phyloP scores from a whole-genome alignment of 2,113 vertebrate genomes.

The Lampris megalopsis region DNA sequence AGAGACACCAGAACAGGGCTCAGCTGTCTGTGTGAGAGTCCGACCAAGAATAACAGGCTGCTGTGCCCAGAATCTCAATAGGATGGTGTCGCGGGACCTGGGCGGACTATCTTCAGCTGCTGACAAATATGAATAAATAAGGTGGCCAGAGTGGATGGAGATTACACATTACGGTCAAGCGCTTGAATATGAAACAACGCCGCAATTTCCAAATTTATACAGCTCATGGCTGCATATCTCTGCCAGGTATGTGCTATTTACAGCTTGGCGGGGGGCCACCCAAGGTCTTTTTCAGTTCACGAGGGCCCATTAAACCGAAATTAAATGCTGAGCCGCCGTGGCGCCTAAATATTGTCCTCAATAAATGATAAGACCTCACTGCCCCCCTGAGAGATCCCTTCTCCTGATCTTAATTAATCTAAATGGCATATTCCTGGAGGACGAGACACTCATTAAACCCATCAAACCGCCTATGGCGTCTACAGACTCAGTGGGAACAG shows the following conservation, averaged over 20 bases:
- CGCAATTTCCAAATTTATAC: constrained; percentile 4
- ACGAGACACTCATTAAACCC: constrained; percentile 59
- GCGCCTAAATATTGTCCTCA: constrained; percentile 55
- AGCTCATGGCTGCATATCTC: constrained; percentile 1
- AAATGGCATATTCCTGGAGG: constrained; percentile 47
- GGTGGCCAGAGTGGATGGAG: not conserved
- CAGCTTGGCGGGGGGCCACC: not conserved
- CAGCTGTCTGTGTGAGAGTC: constrained; percentile 9
- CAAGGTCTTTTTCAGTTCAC: constrained; percentile 54
- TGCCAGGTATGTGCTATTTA: constrained; percentile 16
- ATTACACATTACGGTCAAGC: not conserved
- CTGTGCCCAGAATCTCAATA: not conserved
- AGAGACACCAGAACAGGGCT: not conserved
- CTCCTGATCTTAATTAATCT: constrained; percentile 59
- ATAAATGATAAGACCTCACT: constrained; percentile 48
- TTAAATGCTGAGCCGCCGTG: constrained; percentile 58
- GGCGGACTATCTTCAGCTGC: constrained; percentile 11
- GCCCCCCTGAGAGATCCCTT: constrained; percentile 26
- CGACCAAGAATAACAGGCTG: constrained; percentile 12
- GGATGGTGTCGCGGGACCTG: not conserved
- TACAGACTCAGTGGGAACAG: constrained; percentile 28
- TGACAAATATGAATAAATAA: constrained; percentile 15
- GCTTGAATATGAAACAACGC: constrained; percentile 5
- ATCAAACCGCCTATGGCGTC: constrained; percentile 41
- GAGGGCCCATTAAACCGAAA: constrained; percentile 44